A percentile compares a stretch with the other conserved stretches of the same genome.
Conservation (phyloP, 2,797 vertebrate species). For the Ctenopoma kingsleyae region DNA sequence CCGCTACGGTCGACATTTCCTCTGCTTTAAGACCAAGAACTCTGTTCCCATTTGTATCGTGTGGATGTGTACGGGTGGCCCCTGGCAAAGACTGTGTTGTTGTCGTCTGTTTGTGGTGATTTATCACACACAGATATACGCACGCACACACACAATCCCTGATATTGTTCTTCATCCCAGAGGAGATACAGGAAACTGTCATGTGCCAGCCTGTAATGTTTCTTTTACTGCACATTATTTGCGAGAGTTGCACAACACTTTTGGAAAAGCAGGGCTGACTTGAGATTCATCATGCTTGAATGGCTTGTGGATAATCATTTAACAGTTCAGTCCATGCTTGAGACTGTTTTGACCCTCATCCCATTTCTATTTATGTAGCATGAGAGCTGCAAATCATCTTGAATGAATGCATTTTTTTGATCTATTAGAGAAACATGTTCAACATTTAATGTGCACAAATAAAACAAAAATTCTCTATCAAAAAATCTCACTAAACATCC, state of each 20-base stretch:
- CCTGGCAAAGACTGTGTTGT: conserved; percentile 40
- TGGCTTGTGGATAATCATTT: background rate
- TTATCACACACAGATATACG: conserved; percentile 24
- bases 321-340: background rate
- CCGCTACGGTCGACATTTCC: conserved; percentile 31
- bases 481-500: too few species aligned
- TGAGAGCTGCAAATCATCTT: background rate
- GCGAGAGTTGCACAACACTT: conserved; percentile 13
- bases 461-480: too few species aligned
- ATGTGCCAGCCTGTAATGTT: conserved; percentile 44
- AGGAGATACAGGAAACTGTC: conserved; percentile 36
- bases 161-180: conserved; percentile 37
- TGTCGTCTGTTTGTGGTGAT: conserved; percentile 38
- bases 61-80: conserved; percentile 46
- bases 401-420: too few species aligned
- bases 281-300: background rate
- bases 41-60: conserved; percentile 53
- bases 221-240: conserved; percentile 23
- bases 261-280: conserved; percentile 3
- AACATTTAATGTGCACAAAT: too few species aligned
- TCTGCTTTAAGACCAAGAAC: conserved; percentile 12
- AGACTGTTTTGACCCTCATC: background rate
- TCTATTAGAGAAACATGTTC: too few species aligned
- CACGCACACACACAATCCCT: conserved; percentile 32
- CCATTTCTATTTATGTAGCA: background rate